Evolutionary conservation across 2,797 vertebrate species (phyloP).

Genomic region (Mus spretus): DNA sequence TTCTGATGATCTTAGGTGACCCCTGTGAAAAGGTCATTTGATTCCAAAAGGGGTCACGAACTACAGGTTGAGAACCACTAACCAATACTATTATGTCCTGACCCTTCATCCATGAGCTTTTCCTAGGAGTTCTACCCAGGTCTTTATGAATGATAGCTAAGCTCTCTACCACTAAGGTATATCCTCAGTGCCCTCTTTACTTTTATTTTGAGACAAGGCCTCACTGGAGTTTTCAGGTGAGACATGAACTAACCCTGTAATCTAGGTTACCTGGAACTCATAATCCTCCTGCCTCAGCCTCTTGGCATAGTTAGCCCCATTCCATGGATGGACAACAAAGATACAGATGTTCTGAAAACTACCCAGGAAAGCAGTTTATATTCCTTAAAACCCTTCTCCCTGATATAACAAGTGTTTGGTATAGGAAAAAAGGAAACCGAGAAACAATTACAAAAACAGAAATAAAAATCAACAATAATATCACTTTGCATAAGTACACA

Average conservation of each 20-base stretch:
- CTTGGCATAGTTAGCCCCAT: not conserved
- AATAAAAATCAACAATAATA: not conserved
- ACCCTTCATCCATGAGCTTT: not conserved
- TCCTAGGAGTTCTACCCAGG: not conserved
- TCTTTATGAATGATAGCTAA: not conserved
- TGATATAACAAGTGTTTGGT: not conserved
- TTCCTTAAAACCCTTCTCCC: not conserved
- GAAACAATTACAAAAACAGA: slow-evolving; percentile 4
- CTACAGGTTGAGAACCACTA: not conserved
- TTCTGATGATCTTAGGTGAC: not conserved
- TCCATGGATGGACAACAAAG: not conserved
- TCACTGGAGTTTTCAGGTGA: not conserved
- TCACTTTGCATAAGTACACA: not conserved
- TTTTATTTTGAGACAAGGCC: not conserved
- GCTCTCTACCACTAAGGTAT: too few relatives aligned
- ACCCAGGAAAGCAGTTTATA: not conserved
- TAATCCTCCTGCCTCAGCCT: not conserved
- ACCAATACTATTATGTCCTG: not conserved
- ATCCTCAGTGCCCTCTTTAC: not conserved
- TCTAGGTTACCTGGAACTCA: not conserved
- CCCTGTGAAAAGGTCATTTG: not conserved
- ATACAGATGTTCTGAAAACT: not conserved
- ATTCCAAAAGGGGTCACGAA: not conserved
- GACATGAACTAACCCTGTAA: not conserved
- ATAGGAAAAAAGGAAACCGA: not conserved